A percentile compares a stretch with the other conserved stretches of the same genome.
Evolutionary conservation across 2,797 vertebrate species (phyloP).

Genomic region (Propithecus deckenii): DNA sequence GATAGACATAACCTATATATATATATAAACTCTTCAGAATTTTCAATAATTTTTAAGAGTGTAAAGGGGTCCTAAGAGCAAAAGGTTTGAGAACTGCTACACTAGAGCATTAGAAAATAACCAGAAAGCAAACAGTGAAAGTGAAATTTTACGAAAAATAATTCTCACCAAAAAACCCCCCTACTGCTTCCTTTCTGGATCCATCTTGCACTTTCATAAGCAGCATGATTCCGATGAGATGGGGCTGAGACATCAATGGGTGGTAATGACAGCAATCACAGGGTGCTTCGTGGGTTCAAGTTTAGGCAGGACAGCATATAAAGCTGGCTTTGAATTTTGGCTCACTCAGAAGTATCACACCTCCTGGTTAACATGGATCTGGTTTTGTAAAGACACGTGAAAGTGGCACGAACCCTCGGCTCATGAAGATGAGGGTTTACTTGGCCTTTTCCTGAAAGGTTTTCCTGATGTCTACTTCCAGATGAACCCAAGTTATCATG

Average conservation of each 20-base stretch:
- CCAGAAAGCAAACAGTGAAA: neutral
- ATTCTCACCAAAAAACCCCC: neutral
- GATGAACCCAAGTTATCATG: neutral
- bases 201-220: neutral
- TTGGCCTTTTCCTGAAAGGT: neutral
- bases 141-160: neutral
- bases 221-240: neutral
- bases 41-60: neutral
- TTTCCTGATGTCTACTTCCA: neutral
- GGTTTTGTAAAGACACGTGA: neutral
- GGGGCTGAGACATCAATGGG: neutral
- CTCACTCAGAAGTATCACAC: neutral
- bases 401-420: neutral
- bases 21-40: neutral
- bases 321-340: neutral
- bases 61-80: neutral
- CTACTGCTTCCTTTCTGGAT: neutral
- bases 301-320: too few relatives aligned
- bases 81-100: neutral
- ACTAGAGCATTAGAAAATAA: neutral
- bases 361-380: accelerated
- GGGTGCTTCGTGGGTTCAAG: too few relatives aligned
- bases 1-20: neutral
- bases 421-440: neutral
- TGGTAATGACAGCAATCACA: neutral